Evolutionary conservation across 2,888 invertebrate genomes (phyloP).

Genomic region (Eristalis tenax): DNA sequence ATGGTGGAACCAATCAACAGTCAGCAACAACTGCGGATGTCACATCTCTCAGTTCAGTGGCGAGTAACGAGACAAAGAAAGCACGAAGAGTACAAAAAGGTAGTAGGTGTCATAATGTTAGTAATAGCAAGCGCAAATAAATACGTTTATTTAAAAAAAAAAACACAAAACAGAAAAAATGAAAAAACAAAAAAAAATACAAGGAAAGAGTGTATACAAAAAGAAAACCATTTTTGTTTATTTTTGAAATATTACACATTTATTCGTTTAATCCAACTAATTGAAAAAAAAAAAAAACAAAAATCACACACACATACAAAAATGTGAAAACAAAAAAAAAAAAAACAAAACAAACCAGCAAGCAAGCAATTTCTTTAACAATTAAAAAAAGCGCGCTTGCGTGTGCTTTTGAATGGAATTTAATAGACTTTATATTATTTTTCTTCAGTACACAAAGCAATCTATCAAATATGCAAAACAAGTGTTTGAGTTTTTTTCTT

Average conservation of each 20-base stretch:
- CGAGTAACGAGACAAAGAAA: slow-evolving; percentile 79
- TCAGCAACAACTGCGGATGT: slow-evolving; percentile 70
- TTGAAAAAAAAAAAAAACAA: slow-evolving; percentile 1
- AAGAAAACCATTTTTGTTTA: slow-evolving; percentile 24
- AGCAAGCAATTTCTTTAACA: slow-evolving; percentile 10
- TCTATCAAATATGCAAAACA: slow-evolving; percentile 8
- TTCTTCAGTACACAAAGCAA: slow-evolving; percentile 13
- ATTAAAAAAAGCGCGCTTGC: slow-evolving; percentile 17
- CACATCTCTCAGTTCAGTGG: slow-evolving; percentile 73
- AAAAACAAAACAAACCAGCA: neutral
- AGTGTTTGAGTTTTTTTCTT: slow-evolving; percentile 11
- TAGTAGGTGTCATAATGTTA: slow-evolving; percentile 79
- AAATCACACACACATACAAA: neutral
- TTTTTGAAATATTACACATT: slow-evolving; percentile 41
- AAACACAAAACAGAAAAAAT: slow-evolving; percentile 1
- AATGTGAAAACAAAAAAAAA: neutral
- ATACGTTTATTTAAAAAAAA: slow-evolving; percentile 33
- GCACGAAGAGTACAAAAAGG: slow-evolving; percentile 82
- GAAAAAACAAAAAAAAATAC: slow-evolving; percentile 14
- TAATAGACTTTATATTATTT: slow-evolving; percentile 19
- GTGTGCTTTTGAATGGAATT: slow-evolving; percentile 17
- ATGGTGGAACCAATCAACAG: slow-evolving; percentile 28
- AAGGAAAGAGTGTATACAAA: slow-evolving; percentile 51
- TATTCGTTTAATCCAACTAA: slow-evolving; percentile 42
- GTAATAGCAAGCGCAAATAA: slow-evolving; percentile 80